Base-by-base conservation (phyloP, 2,888 invertebrate genomes). In the Protodeltote pygarga region DNA sequence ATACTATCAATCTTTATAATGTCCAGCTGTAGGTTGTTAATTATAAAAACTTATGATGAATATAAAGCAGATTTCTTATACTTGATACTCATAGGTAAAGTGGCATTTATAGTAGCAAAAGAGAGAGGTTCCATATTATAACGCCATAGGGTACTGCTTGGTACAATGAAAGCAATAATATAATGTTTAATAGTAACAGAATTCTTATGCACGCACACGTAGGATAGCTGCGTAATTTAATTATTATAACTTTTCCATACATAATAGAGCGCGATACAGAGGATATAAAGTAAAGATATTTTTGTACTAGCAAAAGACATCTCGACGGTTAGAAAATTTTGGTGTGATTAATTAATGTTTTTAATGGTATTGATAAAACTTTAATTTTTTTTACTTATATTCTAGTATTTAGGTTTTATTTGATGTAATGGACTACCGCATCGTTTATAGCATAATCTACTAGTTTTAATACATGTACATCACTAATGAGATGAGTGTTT, bases 221-320 rank as follows among this genome's bases (percentile, higher is more conserved):
- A 68, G 57, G 40, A 44, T 68, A 59, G 51, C 41, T 57, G 25
- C 53, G 35, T 40, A 53, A 21, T 47, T 59, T 58, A 32, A 47
- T 50, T 46, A 49, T 44, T 44, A 19, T 45, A 48, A 47, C 25
- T 35, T 63, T 65, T 63, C 61, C 63, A 61, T 68, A 60, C 65
- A 51, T 29, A 51, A 65, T 58, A 58, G 42, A 57, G 48, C 31
- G 48, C 31, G 34, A 50, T 46, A 48, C 47, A 54, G 49, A 53
- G 45, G 17, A 44, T 29, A 58, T 52, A 46, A 41, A 79, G 71
- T 81, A 72, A 84, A 65, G 64, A 89, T 90, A 89, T 89, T 90
- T 90, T 90, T 90, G 79, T 90, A 89, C 89, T 80, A 77, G 64
- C 77, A 77, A 85, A 85, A 85, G 77, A 86, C 82, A 83, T 81